Evolutionary conservation across 1,140 invertebrate species (phyloP), one percentile per base, ranked within the genome.

Genomic region (Odontomachus brunneus): DNA sequence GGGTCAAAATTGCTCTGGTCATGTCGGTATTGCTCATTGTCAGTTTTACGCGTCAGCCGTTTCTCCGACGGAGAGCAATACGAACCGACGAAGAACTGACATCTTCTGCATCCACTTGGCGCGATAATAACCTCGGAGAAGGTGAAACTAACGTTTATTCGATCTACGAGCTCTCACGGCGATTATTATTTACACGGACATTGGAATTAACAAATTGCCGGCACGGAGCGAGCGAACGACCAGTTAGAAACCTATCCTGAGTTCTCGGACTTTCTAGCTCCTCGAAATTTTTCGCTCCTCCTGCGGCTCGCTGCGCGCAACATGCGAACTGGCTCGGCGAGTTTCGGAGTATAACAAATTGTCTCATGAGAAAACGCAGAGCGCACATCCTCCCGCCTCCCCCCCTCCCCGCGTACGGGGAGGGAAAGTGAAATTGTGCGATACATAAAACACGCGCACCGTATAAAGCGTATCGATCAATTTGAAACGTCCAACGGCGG

Each of bases 261-360:
- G 48, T 65, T 15, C 38, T 44, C 9, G 4, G 57, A 71, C 85
- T 87, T 87, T 87, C 85, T 87, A 87, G 60, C 38, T 49, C 44
- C 44, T 44, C 17, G 33, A 17, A 29, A 74, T 51, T 66, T 89
- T 89, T 88, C 80, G 63, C 76, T 71, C 84, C 82, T 51, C 66
- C 44, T 73, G 82, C 49, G 60, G 62, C 80, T 84, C 48, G 38
- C 49, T 55, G n/a, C 12, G 48, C 33, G 62, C 19, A 19, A 72
- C 15, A 5, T 38, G n/a, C 38, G 26, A 67, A 57, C 72, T 78
- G 62, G 81, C 73, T 86, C 66, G 15, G 66, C 78, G 29, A 51
- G 63, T 78, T 78, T 19, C 38, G 22, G 14, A 22, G 14, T 15
- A 44, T 44, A 26, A 33, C 33, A 59, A 71, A 71, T 19, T 83